phyloP scores from a whole-genome alignment of 1,140 invertebrate species.

The Hydropsyche tenuis region DNA sequence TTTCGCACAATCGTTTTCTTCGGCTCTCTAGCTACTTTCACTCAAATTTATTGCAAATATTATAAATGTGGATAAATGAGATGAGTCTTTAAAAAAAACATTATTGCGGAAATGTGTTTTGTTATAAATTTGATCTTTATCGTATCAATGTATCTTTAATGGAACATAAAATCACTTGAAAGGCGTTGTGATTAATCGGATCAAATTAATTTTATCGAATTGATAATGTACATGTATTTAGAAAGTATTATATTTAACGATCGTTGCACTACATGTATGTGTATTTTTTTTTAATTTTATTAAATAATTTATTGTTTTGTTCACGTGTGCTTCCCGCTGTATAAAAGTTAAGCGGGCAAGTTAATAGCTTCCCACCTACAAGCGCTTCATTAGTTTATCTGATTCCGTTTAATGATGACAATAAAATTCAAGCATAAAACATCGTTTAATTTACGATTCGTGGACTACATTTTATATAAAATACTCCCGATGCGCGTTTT shows the following conservation, averaged over 20 bases:
- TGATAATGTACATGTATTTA: too few relatives aligned
- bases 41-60: not conserved
- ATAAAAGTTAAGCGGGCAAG: slow-evolving; percentile 10
- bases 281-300: slow-evolving; percentile 22
- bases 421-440: slow-evolving; percentile 42
- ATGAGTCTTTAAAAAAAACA: too few relatives aligned
- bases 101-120: too few relatives aligned
- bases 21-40: slow-evolving; percentile 3
- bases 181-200: too few relatives aligned
- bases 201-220: too few relatives aligned
- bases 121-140: too few relatives aligned
- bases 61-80: too few relatives aligned
- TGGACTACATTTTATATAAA: not conserved
- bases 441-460: slow-evolving; percentile 33
- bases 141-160: too few relatives aligned
- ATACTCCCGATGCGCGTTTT: too few relatives aligned
- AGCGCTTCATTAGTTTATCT: slow-evolving; percentile 46
- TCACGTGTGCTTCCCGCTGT: slow-evolving; percentile 1
- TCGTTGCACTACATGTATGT: too few relatives aligned
- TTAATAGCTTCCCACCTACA: slow-evolving; percentile 34
- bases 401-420: slow-evolving; percentile 44
- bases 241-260: too few relatives aligned
- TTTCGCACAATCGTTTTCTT: slow-evolving; percentile 17
- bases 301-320: slow-evolving; percentile 31
- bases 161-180: too few relatives aligned